phyloP scores from a whole-genome alignment of 2,888 invertebrate species.

The Epirrhoe tristata region DNA sequence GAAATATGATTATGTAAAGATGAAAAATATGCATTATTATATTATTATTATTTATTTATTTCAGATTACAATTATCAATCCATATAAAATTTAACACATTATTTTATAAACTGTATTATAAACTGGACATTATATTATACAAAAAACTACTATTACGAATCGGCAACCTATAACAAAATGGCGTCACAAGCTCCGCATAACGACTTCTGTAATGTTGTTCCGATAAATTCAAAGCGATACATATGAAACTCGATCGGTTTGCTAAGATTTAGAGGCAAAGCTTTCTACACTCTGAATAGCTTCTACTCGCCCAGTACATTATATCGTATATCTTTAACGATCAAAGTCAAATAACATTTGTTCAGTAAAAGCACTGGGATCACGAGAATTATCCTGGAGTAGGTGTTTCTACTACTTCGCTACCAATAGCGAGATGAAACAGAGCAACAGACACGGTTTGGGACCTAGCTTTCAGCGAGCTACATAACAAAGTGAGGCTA shows the following conservation, averaged over 20 bases:
- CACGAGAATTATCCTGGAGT: too few relatives aligned
- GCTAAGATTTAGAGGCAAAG: slow-evolving; percentile 23
- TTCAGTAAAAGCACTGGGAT: too few relatives aligned
- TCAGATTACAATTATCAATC: too few relatives aligned
- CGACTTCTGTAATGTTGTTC: slow-evolving; percentile 30
- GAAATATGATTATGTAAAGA: not conserved
- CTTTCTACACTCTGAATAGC: slow-evolving; percentile 12
- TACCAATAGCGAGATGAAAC: too few relatives aligned
- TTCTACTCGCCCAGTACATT: slow-evolving; percentile 14
- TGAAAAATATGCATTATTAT: not conserved
- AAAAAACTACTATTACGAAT: slow-evolving; percentile 6
- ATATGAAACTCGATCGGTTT: slow-evolving; percentile 34
- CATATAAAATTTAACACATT: too few relatives aligned
- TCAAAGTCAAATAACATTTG: not conserved
- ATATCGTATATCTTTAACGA: not conserved
- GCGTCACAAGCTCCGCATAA: slow-evolving; percentile 2
- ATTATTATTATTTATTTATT: too few relatives aligned
- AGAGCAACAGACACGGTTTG: too few relatives aligned
- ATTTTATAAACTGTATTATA: too few relatives aligned
- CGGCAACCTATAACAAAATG: slow-evolving; percentile 20
- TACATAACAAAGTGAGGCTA: too few relatives aligned
- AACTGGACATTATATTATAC: not conserved
- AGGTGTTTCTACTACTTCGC: too few relatives aligned
- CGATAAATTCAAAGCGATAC: slow-evolving; percentile 31
- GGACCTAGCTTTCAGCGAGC: too few relatives aligned